Base-by-base conservation (phyloP, 2,797 vertebrate species). In the Cichlasoma orientale region DNA sequence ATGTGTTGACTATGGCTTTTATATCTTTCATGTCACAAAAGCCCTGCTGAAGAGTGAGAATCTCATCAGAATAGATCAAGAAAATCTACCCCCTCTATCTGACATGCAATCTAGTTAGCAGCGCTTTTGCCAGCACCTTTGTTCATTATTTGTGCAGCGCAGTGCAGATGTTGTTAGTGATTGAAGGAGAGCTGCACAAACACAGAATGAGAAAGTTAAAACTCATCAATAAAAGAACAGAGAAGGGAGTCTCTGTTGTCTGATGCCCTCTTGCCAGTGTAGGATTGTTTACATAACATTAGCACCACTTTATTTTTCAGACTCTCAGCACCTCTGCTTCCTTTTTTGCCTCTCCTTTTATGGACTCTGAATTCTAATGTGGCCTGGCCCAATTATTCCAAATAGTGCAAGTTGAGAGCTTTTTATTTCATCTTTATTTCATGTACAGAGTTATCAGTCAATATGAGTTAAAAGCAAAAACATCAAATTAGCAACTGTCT, bases 201-300 rank as follows among this genome's bases (percentile, higher is more conserved):
- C 31, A 72, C 27, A 73, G 69, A 70, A 77, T 54, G 23, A 73
- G 25, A 63, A 75, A 63, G 81, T 84, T 10, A 78, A 75, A 76
- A 56, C 14, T 36, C 56, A 81, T 85, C 57, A 85, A 77, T 82
- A 74, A 66, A 75, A 78, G 61, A 78, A 63, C 16, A 72, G 41
- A 74, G 50, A 27, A 41, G 25, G 23, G 19, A 50, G 27, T 66
- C 18, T 63, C 44, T 36, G 29, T 19, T 31, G 29, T 63, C 38
- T 55, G 38, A 73, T 68, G 72, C 56, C 56, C 27, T 44, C 47
- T 36, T 55, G 33, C 56, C 10, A 3, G 44, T 57, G 12, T 23
- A 14, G 33, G 38, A 52, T 79, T 80, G 58, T 80, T 55, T 72
- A 59, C 73, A 58, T 41, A 47, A 54, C 21, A 78, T 82, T 75